These are phyloP conservation scores for Odocoileus virginianus DNA, from an alignment of 2,113 vertebrate genomes.

Conservation along the genomic window DNA sequence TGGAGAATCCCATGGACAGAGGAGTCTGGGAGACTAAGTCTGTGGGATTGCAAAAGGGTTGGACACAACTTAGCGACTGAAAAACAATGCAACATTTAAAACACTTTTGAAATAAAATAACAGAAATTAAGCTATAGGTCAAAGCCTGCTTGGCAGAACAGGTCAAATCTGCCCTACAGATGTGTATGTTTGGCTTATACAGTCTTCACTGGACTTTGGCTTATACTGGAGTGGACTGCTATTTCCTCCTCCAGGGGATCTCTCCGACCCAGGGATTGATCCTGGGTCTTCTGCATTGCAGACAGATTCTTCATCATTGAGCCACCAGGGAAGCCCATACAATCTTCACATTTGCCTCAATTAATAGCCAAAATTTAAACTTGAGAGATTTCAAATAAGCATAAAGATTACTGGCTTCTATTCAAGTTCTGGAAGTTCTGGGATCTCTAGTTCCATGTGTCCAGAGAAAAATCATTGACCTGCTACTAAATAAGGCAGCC, in stretches of 20 bases:
- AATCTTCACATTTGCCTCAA: not conserved
- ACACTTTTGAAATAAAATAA: constrained; percentile 11
- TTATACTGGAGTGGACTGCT: not conserved
- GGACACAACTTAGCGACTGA: not conserved
- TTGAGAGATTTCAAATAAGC: not conserved
- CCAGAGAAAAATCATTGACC: not conserved
- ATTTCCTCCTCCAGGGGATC: not conserved
- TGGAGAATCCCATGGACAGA: not conserved
- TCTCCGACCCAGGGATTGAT: not conserved
- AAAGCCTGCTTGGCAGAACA: not conserved
- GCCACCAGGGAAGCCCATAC: not conserved
- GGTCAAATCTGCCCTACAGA: not conserved
- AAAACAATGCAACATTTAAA: not conserved
- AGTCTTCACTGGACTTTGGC: not conserved
- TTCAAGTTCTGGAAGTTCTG: not conserved
- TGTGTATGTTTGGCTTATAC: not conserved
- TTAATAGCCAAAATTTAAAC: not conserved
- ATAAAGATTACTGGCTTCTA: not conserved
- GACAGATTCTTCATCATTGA: not conserved
- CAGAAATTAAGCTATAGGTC: not conserved
- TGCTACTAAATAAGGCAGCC: not conserved
- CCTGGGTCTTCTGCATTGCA: not conserved
- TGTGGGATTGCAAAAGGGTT: not conserved
- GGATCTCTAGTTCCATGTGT: not conserved
- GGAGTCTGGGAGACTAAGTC: not conserved